phyloP scores from a whole-genome alignment of 2,113 vertebrate species.

The Ifrita kowaldi region DNA sequence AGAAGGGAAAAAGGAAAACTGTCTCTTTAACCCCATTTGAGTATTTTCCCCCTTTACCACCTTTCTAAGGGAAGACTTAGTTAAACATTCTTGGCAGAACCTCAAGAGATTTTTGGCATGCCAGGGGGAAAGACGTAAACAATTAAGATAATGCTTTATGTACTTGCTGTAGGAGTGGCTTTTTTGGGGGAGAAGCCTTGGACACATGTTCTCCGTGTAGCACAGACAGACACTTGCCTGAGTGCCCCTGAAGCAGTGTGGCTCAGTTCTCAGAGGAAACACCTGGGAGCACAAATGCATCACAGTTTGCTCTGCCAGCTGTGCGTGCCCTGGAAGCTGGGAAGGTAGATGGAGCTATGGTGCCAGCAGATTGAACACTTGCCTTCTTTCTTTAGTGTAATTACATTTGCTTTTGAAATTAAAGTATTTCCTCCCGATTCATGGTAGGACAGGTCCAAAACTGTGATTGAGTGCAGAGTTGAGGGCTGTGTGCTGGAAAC shows the following conservation, averaged over 20 bases:
- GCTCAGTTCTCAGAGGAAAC: not conserved
- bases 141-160: not conserved
- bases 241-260: not conserved
- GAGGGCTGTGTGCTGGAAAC: not conserved
- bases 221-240: not conserved
- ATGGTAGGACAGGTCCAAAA: not conserved
- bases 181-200: not conserved
- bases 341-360: not conserved
- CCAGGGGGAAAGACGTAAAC: not conserved
- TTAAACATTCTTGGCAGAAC: not conserved
- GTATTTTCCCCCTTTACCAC: not conserved
- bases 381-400: not conserved
- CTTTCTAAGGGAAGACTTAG: not conserved
- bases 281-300: not conserved
- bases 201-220: rapidly evolving
- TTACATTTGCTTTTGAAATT: constrained; percentile 24
- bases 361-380: not conserved
- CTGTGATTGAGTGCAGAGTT: not conserved
- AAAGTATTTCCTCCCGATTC: constrained; percentile 12
- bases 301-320: not conserved
- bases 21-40: not conserved
- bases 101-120: not conserved
- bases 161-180: not conserved
- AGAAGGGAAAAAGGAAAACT: not conserved
- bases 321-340: not conserved